Evolutionary conservation across 2,888 invertebrate genomes (phyloP).

Genomic region (Drosophila mercatorum): DNA sequence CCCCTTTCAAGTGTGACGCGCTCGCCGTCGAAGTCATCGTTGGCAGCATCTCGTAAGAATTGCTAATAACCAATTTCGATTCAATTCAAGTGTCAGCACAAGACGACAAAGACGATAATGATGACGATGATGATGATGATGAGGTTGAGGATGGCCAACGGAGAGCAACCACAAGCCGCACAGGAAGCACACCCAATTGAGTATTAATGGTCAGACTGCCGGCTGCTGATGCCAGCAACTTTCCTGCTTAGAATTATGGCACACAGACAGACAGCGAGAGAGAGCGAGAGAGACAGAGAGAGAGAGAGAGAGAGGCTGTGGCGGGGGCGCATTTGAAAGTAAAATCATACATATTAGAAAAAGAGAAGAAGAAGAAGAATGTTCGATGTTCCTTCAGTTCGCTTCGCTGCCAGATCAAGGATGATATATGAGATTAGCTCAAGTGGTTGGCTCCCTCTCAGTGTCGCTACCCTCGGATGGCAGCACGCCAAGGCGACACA

Average conservation of each 20-base stretch:
- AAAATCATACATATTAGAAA: slow-evolving; percentile 77
- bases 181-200: slow-evolving; percentile 81
- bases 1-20: slow-evolving; percentile 62
- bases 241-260: slow-evolving; percentile 75
- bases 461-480: slow-evolving; percentile 32
- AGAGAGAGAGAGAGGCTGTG: neutral
- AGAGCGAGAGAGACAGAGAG: slow-evolving; percentile 4
- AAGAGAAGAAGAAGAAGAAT: slow-evolving; percentile 55
- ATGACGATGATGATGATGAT: neutral
- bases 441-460: slow-evolving; percentile 54
- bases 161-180: slow-evolving; percentile 68
- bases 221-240: slow-evolving; percentile 75
- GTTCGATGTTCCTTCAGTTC: slow-evolving; percentile 33
- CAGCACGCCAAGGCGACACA: slow-evolving; percentile 74
- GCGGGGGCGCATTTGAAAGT: slow-evolving; percentile 71
- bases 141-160: slow-evolving; percentile 17
- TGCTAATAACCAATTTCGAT: slow-evolving; percentile 81
- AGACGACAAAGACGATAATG: slow-evolving; percentile 59
- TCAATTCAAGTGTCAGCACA: slow-evolving; percentile 80
- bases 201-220: slow-evolving; percentile 78
- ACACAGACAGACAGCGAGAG: slow-evolving; percentile 17
- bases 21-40: slow-evolving; percentile 21
- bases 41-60: slow-evolving; percentile 67
- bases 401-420: slow-evolving; percentile 58
- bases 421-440: slow-evolving; percentile 80